A percentile compares a stretch with the other conserved stretches of the same genome.
Evolutionary conservation across 1,140 invertebrate species (phyloP).

Genomic region (Orchestia grillus): DNA sequence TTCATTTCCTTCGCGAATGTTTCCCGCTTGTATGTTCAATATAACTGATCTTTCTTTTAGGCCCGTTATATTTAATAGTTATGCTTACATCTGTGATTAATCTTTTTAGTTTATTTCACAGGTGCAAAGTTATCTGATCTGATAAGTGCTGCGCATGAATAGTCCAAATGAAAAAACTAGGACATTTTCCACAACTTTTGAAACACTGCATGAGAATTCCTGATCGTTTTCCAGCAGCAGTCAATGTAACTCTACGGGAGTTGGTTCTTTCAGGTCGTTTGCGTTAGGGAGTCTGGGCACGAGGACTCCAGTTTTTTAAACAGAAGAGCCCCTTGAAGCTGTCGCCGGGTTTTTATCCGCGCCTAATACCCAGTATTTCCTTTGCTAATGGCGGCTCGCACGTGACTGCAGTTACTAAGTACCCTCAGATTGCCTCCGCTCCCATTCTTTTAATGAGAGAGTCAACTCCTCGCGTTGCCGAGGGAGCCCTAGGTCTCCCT

Average conservation of each 20-base stretch:
- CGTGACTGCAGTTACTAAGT: slow-evolving; percentile 54
- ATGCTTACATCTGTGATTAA: too few relatives aligned
- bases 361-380: slow-evolving; percentile 47
- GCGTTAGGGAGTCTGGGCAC: neutral
- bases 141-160: neutral
- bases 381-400: slow-evolving; percentile 26
- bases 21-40: too few relatives aligned
- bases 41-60: too few relatives aligned
- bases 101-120: neutral
- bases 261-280: neutral
- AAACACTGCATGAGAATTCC: neutral
- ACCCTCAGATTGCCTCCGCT: slow-evolving; percentile 22
- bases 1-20: too few relatives aligned
- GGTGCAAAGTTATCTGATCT: neutral
- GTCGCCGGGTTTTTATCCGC: slow-evolving; percentile 19
- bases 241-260: neutral
- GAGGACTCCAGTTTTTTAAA: neutral
- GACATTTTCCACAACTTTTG: neutral
- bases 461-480: neutral
- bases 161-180: neutral
- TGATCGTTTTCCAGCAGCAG: neutral
- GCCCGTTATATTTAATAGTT: too few relatives aligned
- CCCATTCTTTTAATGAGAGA: slow-evolving; percentile 51
- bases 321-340: neutral
- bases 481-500: neutral